Base-by-base conservation (phyloP, 1,140 invertebrate species). In the Papilio machaon region DNA sequence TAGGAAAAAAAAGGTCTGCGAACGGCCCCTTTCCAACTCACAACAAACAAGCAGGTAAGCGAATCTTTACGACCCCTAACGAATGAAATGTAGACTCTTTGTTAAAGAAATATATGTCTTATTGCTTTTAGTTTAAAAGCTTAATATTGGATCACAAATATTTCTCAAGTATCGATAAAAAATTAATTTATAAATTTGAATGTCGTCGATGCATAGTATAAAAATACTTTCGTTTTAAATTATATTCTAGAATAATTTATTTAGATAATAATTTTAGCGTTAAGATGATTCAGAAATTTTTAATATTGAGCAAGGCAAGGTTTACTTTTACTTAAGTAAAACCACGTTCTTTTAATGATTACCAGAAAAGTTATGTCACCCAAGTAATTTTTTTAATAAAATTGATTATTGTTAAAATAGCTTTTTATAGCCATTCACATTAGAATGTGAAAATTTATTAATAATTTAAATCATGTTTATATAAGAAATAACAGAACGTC, bases 41-140 rank as follows among this genome's bases (percentile, higher is more conserved):
- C 91, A 91, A 94, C 93, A 94, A 94, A 91, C 90, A 91, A 91
- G 90, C 93, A 94, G 93, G 93, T 94, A 94, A 91, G 88, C 87
- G 91, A 91, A 92, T 94, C 89, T 92, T 92, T 92, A 92, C 89
- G 89, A 89, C 85, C 85, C 87, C 85, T 86, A 83, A 83, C 85
- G 89, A 89, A 89, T 90, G 85, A 92, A 91, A 89, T 92, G 90
- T 91, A 86, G 81, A 83, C 85, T 86, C 84, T 87, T 85, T 81
- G 82, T 82, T 86, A 82, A 83, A 79, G 88, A 86, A 94, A 85
- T 92, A 89, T 92, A 86, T 85, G 87, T 91, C 88, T 90, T 93
- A 91, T 90, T 88, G 89, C 88, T 83, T 79, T 75, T 74, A 76
- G 52, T 47, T 85, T 87, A 87, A 86, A 85, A 84, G 81, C 79